Percentiles rank a stretch among this genome's conserved stretches.
Evolutionary conservation across 2,888 invertebrate genomes (phyloP).

Genomic region (Xestia c-nigrum): DNA sequence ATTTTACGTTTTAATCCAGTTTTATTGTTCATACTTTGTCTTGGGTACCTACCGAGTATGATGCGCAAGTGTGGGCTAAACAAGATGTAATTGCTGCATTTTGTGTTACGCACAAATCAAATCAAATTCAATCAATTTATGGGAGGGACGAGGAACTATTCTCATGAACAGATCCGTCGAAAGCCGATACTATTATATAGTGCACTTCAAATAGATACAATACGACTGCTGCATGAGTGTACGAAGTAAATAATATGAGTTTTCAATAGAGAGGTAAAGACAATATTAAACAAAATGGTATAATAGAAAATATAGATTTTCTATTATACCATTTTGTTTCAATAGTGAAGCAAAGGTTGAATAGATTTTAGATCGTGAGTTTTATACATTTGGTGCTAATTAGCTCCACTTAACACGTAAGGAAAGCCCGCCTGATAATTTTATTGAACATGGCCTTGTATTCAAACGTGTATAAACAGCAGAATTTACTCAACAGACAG

Average conservation of each 20-base stretch:
- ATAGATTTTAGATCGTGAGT: neutral
- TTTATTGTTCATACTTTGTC: neutral
- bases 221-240: constrained; percentile 8
- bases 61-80: constrained; percentile 39
- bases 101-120: constrained; percentile 52
- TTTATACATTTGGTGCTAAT: constrained; percentile 19
- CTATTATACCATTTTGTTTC: too few species aligned
- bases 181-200: neutral
- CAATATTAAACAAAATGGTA: neutral
- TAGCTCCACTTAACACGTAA: constrained; percentile 13
- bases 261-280: neutral
- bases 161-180: constrained; percentile 33
- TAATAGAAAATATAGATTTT: neutral
- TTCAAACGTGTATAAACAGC: constrained; percentile 37
- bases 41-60: constrained; percentile 12
- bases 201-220: neutral
- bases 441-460: constrained; percentile 30
- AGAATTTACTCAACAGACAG: constrained; percentile 46
- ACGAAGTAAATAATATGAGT: constrained; percentile 2
- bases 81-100: constrained; percentile 45
- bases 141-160: constrained; percentile 26
- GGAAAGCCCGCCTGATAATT: constrained; percentile 11
- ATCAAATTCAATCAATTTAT: constrained; percentile 49
- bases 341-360: neutral
- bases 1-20: neutral